Evolutionary conservation across 1,140 invertebrate species (phyloP).

Genomic region (Brachionus asplanchnoidis): DNA sequence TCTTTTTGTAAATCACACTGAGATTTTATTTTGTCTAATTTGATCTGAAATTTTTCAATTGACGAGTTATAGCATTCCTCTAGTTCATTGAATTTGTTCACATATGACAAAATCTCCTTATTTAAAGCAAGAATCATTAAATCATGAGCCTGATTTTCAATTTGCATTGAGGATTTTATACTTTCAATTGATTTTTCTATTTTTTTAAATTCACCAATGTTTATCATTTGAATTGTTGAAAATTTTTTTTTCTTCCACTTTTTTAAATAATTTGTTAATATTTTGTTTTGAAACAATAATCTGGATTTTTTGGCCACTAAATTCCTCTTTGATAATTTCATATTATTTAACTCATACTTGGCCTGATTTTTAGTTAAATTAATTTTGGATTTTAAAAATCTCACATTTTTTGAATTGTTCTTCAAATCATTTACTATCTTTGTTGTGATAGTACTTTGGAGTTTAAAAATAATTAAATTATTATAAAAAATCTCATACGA

Average conservation of each 20-base stretch:
- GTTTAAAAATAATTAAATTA: neutral
- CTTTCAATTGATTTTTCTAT: neutral
- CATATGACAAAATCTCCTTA: neutral
- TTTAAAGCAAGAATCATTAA: neutral
- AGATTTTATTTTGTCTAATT: neutral
- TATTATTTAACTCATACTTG: neutral
- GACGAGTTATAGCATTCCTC: neutral
- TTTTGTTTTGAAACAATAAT: neutral
- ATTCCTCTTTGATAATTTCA: neutral
- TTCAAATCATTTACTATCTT: neutral
- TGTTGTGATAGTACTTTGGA: neutral
- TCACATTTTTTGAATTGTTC: slow-evolving; percentile 3
- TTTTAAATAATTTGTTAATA: neutral
- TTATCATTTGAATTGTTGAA: neutral
- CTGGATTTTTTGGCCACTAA: neutral
- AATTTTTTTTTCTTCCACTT: neutral
- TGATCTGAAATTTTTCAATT: neutral
- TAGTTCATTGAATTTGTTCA: neutral
- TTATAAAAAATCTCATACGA: neutral
- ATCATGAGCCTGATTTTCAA: neutral
- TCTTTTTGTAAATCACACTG: neutral
- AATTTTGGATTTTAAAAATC: neutral
- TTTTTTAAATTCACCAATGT: neutral
- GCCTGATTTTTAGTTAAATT: neutral
- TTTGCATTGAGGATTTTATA: neutral